Conservation (phyloP, 2,797 vertebrate genomes). For the Chaetophractus vellerosus region DNA sequence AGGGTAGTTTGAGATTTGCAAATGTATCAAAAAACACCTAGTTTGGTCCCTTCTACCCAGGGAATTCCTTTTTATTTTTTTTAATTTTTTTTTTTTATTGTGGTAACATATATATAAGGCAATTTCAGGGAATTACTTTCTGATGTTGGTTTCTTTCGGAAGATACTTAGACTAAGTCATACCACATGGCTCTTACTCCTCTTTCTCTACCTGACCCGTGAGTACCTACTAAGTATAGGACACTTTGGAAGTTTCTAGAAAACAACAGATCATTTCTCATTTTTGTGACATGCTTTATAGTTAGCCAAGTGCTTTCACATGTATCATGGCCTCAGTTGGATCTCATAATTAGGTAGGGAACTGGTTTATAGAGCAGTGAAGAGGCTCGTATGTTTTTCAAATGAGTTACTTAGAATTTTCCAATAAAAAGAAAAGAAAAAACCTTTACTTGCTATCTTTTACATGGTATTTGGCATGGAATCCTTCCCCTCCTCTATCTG, state of each 20-base stretch:
- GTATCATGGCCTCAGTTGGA: accelerated
- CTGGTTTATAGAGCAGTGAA: neutral
- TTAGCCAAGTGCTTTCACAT: neutral
- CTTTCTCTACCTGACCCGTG: accelerated
- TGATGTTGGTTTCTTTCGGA: neutral
- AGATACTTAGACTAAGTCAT: neutral
- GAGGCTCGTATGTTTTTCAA: neutral
- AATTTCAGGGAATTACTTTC: neutral
- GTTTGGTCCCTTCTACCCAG: neutral
- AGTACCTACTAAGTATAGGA: neutral
- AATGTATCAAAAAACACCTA: neutral
- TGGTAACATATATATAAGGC: too few relatives aligned
- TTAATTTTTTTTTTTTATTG: neutral
- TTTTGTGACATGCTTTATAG: neutral
- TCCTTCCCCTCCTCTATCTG: neutral
- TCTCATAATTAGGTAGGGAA: neutral
- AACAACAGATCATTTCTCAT: neutral
- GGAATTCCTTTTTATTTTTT: neutral
- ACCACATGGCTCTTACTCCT: neutral
- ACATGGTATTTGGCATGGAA: neutral
- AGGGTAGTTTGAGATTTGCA: neutral
- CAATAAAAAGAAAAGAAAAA: neutral
- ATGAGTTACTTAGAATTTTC: neutral
- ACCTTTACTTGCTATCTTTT: neutral
- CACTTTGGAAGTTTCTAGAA: neutral